Evolutionary conservation across 2,113 vertebrate genomes (phyloP), one percentile per base, ranked within the genome.

Genomic region (Synodontis membranacea): DNA sequence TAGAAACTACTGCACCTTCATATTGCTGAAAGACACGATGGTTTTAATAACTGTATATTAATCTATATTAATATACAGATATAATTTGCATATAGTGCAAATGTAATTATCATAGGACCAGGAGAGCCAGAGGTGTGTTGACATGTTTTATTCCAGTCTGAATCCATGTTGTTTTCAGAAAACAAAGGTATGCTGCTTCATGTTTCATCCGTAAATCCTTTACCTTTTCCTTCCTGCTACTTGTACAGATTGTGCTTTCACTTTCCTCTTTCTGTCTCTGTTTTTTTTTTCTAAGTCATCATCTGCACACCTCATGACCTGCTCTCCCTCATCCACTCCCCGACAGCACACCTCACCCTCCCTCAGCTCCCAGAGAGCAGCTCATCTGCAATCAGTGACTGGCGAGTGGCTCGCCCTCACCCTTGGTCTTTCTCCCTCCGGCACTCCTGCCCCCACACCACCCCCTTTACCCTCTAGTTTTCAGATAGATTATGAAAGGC

Each of bases 401-500:
- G 93, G 82, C 81, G 93, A 93, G 78, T 90, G 92, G 86, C 87
- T 95, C 28, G 91, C 95, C 84, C 90, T 92, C 74, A 94, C 92
- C 89, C 84, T 89, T 83, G 89, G 80, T 42, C 84, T 90, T 86
- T 93, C 92, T 75, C 91, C 93, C 58, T 91, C 92, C 88, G 93
- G 84, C 62, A 75, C 82, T n/a, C 78, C 90, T 88, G 88, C 84
- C 84, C 92, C 91, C 68, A 89, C 91, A 82, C 91, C 92, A 79
- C 89, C 93, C 82, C 91, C 91, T 58, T 91, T 92, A 89, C 93
- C 94, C 87, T 92, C 94, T 88, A 92, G 84, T 87, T 93, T 95
- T 84, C 91, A 88, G 83, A 91, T 90, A 52, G 92, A 94, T 90
- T 89, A 95, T 92, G 94, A 95, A 88, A 94, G 94, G 80, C 88